These are phyloP conservation scores for Rhyacophila evoluta DNA, from an alignment of 2,888 invertebrate genomes.

Conservation along the genomic window DNA sequence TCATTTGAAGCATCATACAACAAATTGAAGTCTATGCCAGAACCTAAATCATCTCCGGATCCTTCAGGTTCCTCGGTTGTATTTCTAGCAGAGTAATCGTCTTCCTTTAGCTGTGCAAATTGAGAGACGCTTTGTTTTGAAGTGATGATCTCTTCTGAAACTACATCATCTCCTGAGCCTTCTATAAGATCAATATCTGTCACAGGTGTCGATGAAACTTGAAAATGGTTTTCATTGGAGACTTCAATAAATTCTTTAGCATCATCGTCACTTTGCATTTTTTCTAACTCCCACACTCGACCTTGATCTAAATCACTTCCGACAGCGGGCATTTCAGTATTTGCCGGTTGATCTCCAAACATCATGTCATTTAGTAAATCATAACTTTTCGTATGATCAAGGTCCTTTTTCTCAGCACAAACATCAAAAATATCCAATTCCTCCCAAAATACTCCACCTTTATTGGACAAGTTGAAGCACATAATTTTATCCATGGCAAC, in stretches of 20 bases:
- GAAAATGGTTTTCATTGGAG: conserved; percentile 56
- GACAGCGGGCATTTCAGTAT: conserved; percentile 62
- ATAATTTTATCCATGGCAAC: conserved; percentile 70
- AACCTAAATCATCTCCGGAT: conserved; percentile 40
- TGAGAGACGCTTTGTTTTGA: neutral
- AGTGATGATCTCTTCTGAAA: neutral
- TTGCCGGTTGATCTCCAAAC: conserved; percentile 74
- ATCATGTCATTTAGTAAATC: conserved; percentile 69
- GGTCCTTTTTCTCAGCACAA: conserved; percentile 58
- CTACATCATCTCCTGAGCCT: conserved; percentile 62
- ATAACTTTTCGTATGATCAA: conserved; percentile 34
- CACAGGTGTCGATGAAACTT: neutral
- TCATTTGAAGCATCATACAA: neutral
- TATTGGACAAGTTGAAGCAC: conserved; percentile 70
- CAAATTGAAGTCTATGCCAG: conserved; percentile 3
- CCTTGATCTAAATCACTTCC: conserved; percentile 66
- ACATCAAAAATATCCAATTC: conserved; percentile 71
- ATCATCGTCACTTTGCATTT: conserved; percentile 60
- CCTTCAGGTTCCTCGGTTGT: conserved; percentile 48
- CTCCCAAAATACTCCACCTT: conserved; percentile 68
- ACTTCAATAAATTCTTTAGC: conserved; percentile 62
- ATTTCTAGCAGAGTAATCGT: neutral
- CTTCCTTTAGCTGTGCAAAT: conserved; percentile 49
- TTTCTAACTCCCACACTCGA: conserved; percentile 60
- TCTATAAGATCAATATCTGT: conserved; percentile 58